These are phyloP conservation scores for Danio albolineatus DNA, from an alignment of 2,797 vertebrate species.

Conservation along the genomic window DNA sequence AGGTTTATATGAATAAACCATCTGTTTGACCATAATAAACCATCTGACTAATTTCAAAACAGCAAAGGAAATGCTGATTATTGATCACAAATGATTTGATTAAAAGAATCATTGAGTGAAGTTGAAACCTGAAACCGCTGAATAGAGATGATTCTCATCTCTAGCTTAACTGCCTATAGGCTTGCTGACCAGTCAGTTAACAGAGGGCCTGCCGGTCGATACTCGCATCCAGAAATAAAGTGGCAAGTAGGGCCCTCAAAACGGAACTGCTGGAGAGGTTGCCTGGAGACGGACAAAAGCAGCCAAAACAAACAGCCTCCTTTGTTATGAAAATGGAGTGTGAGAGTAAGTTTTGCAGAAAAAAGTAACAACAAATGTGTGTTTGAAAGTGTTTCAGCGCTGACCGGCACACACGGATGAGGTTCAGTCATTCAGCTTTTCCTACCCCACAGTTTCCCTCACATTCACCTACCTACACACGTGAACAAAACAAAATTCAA, in stretches of 20 bases:
- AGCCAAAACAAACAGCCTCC: conserved; percentile 58
- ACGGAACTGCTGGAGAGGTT: conserved; percentile 59
- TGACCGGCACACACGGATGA: neutral
- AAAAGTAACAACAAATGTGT: conserved; percentile 32
- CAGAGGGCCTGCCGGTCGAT: neutral
- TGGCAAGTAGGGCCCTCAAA: conserved; percentile 37
- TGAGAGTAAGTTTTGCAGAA: conserved; percentile 70
- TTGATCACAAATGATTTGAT: neutral
- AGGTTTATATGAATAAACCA: neutral
- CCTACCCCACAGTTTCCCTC: neutral
- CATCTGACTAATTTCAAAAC: neutral
- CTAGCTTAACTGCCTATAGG: neutral
- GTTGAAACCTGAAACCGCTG: neutral
- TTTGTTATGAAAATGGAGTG: conserved; percentile 64
- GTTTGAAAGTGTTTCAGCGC: conserved; percentile 61
- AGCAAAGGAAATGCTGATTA: neutral
- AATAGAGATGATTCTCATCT: neutral
- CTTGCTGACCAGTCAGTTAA: conserved; percentile 12
- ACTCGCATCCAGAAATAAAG: conserved; percentile 43
- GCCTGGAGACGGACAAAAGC: conserved; percentile 62
- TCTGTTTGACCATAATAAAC: neutral
- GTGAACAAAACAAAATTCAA: neutral
- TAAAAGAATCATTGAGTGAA: neutral
- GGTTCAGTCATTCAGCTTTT: neutral
- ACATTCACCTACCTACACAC: too few relatives aligned